A percentile compares a stretch with the other conserved stretches of the same genome.
Conservation (phyloP, 1,140 invertebrate species). For the Drosophila sproati region DNA sequence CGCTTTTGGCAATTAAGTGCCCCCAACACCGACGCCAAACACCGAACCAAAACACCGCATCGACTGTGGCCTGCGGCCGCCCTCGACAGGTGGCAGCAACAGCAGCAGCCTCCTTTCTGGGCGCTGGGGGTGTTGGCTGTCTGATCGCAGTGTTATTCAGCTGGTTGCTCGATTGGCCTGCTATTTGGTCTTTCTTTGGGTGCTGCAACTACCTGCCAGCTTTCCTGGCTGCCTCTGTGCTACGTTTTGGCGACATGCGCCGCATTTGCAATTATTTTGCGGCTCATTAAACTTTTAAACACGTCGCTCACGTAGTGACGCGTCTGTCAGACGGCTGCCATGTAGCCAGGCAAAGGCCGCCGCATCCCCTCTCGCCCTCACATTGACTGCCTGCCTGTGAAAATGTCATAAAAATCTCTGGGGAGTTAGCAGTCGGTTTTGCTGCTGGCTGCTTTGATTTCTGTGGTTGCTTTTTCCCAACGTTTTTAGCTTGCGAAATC, state of each 20-base stretch:
- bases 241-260: conserved; percentile 78
- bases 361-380: conserved; percentile 24
- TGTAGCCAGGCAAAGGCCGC: conserved; percentile 59
- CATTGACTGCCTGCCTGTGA: conserved; percentile 61
- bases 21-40: conserved; percentile 45
- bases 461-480: conserved; percentile 70
- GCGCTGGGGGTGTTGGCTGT: conserved; percentile 44
- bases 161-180: conserved; percentile 6
- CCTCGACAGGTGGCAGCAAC: conserved; percentile 56
- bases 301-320: conserved; percentile 83
- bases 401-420: conserved; percentile 83
- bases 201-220: conserved; percentile 16
- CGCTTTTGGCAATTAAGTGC: conserved; percentile 82
- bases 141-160: conserved; percentile 18
- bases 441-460: conserved; percentile 71
- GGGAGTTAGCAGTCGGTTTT: conserved; percentile 68
- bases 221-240: conserved; percentile 60
- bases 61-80: conserved; percentile 58
- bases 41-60: conserved; percentile 4
- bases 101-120: conserved; percentile 36
- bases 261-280: conserved; percentile 84
- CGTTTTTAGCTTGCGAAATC: conserved; percentile 75
- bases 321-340: conserved; percentile 79
- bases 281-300: conserved; percentile 84
- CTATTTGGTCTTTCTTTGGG: conserved; percentile 36